Evolutionary conservation across 2,888 invertebrate species (phyloP).

Genomic region (Lasioglossum lativentre): DNA sequence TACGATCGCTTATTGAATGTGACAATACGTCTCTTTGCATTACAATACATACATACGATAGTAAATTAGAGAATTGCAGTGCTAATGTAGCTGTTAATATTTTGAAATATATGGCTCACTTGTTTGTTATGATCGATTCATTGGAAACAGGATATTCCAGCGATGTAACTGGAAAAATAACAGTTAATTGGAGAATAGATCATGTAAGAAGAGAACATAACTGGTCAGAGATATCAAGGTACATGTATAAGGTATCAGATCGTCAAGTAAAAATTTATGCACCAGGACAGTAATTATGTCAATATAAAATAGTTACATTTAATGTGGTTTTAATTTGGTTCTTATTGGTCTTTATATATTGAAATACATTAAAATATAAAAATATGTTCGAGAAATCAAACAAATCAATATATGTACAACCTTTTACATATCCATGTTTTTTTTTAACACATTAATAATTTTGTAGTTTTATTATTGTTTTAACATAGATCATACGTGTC

Average conservation of each 20-base stretch:
- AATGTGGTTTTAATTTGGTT: neutral
- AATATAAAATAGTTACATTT: slow-evolving; percentile 39
- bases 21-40: slow-evolving; percentile 76
- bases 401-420: neutral
- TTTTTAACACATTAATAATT: neutral
- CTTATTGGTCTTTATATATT: neutral
- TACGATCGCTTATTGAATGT: slow-evolving; percentile 76
- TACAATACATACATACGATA: slow-evolving; percentile 79
- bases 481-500: neutral
- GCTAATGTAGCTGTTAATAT: slow-evolving; percentile 86
- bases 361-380: neutral
- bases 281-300: slow-evolving; percentile 85
- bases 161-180: slow-evolving; percentile 90
- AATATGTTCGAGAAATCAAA: neutral
- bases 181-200: slow-evolving; percentile 84
- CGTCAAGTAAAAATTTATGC: slow-evolving; percentile 91
- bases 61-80: slow-evolving; percentile 85
- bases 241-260: slow-evolving; percentile 90
- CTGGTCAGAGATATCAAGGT: slow-evolving; percentile 80
- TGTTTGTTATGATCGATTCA: slow-evolving; percentile 88
- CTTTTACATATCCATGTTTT: neutral
- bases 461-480: neutral
- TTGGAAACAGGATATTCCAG: slow-evolving; percentile 90
- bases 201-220: slow-evolving; percentile 75
- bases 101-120: slow-evolving; percentile 88